Evolutionary conservation across 2,888 invertebrate species (phyloP), one percentile per base, ranked within the genome.

Genomic region (Pandemis cinnamomeana): DNA sequence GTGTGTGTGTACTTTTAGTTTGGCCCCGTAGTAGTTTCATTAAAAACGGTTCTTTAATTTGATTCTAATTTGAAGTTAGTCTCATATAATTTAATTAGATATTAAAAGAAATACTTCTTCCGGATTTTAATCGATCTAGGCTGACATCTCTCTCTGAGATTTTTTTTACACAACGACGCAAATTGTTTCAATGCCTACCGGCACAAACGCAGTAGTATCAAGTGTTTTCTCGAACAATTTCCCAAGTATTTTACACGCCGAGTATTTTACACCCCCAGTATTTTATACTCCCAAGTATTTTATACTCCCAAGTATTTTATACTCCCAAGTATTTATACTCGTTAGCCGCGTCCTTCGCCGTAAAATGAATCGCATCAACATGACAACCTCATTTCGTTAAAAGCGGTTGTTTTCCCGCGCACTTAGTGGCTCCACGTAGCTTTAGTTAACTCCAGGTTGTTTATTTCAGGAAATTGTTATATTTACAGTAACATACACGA

Each of bases 381-480:
- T 51, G 71, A 71, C 71, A 71, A 42, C 67, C 71, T 67, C 71
- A 71, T 71, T 71, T 67, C 71, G 71, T 71, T 71, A 71, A 71
- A 71, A 71, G 71, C 71, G 71, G 60, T 41, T 67, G 64, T 64
- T 64, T 46, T 13, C 8, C 36, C 62, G 13, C 20, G 10, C n/a
- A 27, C 64, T n/a, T 48, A 48, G 13, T 7, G 58, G 27, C 27
- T 51, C 20, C 20, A n/a, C 58, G 58, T 20, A 55, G 55, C 55
- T 55, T 20, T 55, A 55, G 15, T 55, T 8, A 7, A 51, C 53
- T 8, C 15, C 55, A 6, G 20, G 55, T 55, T 55, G 55, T 55
- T 20, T 55, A 55, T 55, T 55, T 20, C 20, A 20, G 55, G 15
- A 15, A 15, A 55, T 20, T 20, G 1, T 20, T 55, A 55, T 20